A percentile compares a stretch with the other conserved stretches of the same genome.
These are phyloP conservation scores for Pituophis catenifer DNA, from an alignment of 2,113 vertebrate species.

Conservation along the genomic window DNA sequence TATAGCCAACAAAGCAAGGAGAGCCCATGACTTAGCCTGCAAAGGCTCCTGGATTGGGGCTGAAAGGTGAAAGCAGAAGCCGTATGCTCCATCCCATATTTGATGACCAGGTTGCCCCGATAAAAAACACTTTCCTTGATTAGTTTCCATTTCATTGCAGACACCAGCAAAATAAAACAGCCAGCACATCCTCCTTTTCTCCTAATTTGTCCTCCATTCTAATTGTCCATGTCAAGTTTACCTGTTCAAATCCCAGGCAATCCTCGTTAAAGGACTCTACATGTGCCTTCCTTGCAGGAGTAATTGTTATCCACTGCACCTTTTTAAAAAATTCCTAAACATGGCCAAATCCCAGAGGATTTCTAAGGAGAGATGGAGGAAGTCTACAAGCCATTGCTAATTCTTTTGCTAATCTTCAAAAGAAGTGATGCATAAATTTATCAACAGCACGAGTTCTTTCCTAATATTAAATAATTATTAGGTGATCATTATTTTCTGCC, in stretches of 20 bases:
- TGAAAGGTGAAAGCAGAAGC: too few species aligned
- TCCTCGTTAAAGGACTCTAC: neutral
- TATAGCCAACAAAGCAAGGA: too few species aligned
- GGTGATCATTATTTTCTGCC: neutral
- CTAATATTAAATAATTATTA: neutral
- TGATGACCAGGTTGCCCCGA: too few species aligned
- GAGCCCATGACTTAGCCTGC: too few species aligned
- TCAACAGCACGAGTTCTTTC: neutral
- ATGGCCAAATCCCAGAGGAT: neutral
- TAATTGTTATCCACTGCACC: neutral
- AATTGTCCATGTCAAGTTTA: neutral
- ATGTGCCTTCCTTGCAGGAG: neutral
- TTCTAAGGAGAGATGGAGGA: neutral
- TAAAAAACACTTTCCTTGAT: neutral
- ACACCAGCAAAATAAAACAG: neutral
- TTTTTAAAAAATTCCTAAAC: neutral
- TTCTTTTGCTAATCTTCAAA: neutral
- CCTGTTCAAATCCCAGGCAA: neutral
- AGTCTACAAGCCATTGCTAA: neutral
- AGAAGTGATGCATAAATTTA: neutral
- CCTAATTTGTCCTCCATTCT: neutral
- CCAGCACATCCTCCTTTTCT: neutral
- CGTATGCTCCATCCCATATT: too few species aligned
- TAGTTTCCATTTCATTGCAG: neutral
- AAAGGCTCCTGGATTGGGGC: too few species aligned